Percentiles rank a stretch among this genome's conserved stretches.
phyloP scores from a whole-genome alignment of 2,888 invertebrate species.

The Caenorhabditis uteleia region DNA sequence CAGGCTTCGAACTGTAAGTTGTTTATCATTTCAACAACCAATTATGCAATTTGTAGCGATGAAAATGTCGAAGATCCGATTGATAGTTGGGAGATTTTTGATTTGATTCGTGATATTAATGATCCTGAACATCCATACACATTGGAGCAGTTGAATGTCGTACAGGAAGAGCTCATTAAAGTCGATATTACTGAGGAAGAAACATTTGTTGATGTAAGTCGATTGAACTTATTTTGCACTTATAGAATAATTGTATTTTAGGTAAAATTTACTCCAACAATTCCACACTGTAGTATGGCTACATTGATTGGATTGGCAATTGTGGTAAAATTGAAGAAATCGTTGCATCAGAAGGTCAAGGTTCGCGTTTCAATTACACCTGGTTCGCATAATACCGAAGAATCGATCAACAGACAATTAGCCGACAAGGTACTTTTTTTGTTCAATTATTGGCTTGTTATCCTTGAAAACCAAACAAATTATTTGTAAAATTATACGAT shows the following conservation, averaged over 20 bases:
- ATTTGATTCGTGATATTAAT: conserved; percentile 88
- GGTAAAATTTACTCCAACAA: conserved; percentile 86
- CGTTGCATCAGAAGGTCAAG: conserved; percentile 77
- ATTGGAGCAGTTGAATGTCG: conserved; percentile 90
- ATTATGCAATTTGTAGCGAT: conserved; percentile 23
- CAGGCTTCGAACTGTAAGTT: conserved; percentile 4
- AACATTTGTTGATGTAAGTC: conserved; percentile 61
- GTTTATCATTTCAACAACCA: not conserved
- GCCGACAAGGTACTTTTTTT: conserved; percentile 78
- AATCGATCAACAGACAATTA: conserved; percentile 91
- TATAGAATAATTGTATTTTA: not conserved
- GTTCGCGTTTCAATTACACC: conserved; percentile 75
- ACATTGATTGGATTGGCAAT: conserved; percentile 91
- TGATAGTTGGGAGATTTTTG: conserved; percentile 73
- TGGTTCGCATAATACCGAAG: conserved; percentile 89
- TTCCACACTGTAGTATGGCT: conserved; percentile 98
- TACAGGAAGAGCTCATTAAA: conserved; percentile 77
- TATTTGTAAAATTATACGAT: conserved; percentile 1
- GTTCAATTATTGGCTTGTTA: not conserved
- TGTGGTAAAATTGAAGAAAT: conserved; percentile 85
- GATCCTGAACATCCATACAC: conserved; percentile 97
- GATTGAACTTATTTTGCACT: conserved; percentile 1
- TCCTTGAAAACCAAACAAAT: too few relatives aligned
- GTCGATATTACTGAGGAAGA: conserved; percentile 49
- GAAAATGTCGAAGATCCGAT: conserved; percentile 57